phyloP scores from a whole-genome alignment of 2,113 vertebrate species.

The Brevimyrus niger region DNA sequence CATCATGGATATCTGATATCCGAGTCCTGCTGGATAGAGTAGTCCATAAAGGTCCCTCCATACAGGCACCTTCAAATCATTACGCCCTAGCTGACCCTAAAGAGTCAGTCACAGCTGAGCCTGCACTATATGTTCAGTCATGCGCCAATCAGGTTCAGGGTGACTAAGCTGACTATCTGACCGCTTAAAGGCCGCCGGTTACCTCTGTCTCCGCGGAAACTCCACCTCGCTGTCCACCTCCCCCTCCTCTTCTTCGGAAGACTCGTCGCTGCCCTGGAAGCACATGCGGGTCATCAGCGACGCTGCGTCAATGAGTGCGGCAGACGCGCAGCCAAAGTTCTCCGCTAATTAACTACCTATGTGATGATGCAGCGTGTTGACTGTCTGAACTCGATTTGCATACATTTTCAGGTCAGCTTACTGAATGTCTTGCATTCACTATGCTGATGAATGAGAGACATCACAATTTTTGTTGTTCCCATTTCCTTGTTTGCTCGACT shows the following conservation, averaged over 20 bases:
- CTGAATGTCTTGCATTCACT: not conserved
- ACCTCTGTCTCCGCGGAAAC: conserved; percentile 95
- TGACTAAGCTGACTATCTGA: not conserved
- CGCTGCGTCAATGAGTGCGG: not conserved
- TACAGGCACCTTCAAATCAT: not conserved
- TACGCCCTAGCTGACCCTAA: not conserved
- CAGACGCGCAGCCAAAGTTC: not conserved
- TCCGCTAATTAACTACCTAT: not conserved
- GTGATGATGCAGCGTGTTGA: not conserved
- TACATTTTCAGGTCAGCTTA: not conserved
- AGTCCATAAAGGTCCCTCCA: not conserved
- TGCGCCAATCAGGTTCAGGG: not conserved
- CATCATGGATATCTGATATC: not conserved
- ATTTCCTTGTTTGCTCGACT: not conserved
- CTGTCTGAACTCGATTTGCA: not conserved
- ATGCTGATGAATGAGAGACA: not conserved
- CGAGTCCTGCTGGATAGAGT: not conserved
- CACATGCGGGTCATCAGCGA: not conserved
- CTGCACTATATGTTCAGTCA: too few relatives aligned
- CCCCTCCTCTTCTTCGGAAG: conserved; percentile 95
- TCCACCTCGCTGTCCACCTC: conserved; percentile 98
- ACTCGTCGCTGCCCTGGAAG: conserved; percentile 82
- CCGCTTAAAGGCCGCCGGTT: conserved; percentile 37
- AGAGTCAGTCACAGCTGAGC: not conserved
- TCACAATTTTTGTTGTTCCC: not conserved